These are phyloP conservation scores for Aegotheles bennettii DNA, from an alignment of 2,113 vertebrate genomes.

Conservation along the genomic window DNA sequence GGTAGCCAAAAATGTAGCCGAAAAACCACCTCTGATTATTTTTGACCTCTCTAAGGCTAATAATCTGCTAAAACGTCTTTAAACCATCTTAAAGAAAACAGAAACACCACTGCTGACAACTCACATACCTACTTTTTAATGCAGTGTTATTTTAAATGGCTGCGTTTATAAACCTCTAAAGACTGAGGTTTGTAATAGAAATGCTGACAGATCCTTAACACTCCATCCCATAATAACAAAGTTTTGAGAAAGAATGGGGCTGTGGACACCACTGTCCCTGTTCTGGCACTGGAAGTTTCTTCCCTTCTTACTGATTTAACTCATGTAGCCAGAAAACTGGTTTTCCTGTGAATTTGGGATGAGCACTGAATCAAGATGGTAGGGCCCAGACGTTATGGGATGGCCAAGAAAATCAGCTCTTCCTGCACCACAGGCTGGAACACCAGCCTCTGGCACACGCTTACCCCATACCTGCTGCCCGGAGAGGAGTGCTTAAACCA, in stretches of 20 bases:
- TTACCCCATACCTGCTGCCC: background rate
- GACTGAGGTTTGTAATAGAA: conserved; percentile 63
- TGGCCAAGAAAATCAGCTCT: background rate
- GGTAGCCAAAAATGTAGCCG: conserved; percentile 43
- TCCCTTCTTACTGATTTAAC: background rate
- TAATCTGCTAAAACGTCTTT: conserved; percentile 66
- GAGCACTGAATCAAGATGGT: background rate
- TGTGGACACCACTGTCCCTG: conserved; percentile 17
- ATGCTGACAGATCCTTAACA: conserved; percentile 70
- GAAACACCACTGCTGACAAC: conserved; percentile 67
- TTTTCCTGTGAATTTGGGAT: background rate
- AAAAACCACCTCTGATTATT: conserved; percentile 59
- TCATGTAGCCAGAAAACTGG: background rate
- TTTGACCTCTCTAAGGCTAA: conserved; percentile 62
- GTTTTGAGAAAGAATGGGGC: background rate
- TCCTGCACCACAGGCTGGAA: background rate
- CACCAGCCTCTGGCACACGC: accelerated
- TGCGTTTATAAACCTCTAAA: conserved; percentile 67
- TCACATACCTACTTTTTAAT: conserved; percentile 68
- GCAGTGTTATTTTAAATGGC: conserved; percentile 67
- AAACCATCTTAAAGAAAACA: conserved; percentile 67
- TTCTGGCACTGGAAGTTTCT: background rate
- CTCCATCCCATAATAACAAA: conserved; percentile 66
- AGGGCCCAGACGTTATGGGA: background rate
- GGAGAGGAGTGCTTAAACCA: background rate